Percentiles rank a stretch among this genome's conserved stretches.
Evolutionary conservation across 2,113 vertebrate genomes (phyloP).

Genomic region (Tretioscincus oriximinensis): DNA sequence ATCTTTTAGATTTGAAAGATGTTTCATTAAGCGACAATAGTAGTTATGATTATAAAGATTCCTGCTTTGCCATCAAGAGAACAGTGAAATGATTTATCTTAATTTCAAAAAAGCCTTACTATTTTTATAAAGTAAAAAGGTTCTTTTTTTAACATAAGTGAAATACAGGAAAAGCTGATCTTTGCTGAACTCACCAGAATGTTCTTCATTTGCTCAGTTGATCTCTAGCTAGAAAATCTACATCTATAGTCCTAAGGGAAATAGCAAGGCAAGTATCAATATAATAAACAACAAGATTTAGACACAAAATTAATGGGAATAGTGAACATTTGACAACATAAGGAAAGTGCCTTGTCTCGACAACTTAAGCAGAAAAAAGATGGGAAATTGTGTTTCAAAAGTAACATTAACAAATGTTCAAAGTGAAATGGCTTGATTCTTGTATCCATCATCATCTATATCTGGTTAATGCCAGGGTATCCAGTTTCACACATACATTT

Average conservation of each 20-base stretch:
- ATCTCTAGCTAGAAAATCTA: background rate
- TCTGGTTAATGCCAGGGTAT: constrained; percentile 44
- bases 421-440: constrained; percentile 52
- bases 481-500: background rate
- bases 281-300: constrained; percentile 26
- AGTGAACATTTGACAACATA: background rate
- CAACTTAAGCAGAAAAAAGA: background rate
- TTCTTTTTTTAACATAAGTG: background rate
- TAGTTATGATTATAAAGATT: background rate
- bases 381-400: background rate
- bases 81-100: background rate
- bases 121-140: background rate
- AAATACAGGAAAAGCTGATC: background rate
- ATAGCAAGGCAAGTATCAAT: background rate
- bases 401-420: background rate
- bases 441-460: constrained; percentile 37
- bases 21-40: background rate
- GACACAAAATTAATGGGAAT: constrained; percentile 25
- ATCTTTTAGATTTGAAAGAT: background rate
- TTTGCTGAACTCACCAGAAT: constrained; percentile 11
- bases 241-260: constrained; percentile 10
- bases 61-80: background rate
- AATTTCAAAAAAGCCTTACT: background rate
- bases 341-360: background rate
- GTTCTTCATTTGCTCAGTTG: background rate